A percentile compares a stretch with the other conserved stretches of the same genome.
Conservation (phyloP, 2,113 vertebrate genomes). For the Heterotilapia buettikoferi region DNA sequence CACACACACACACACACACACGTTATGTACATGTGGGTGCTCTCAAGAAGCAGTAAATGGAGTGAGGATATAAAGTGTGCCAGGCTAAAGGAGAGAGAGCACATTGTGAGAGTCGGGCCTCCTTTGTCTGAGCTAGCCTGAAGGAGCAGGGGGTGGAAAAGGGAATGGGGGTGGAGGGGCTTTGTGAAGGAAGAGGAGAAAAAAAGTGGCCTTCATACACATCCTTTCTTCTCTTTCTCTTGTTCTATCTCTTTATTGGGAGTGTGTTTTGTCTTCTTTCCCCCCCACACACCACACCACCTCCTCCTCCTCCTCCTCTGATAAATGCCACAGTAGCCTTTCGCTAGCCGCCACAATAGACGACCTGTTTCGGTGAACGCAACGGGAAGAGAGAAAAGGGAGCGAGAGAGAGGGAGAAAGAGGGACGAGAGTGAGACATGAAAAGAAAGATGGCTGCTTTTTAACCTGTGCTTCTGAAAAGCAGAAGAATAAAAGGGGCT, state of each 20-base stretch:
- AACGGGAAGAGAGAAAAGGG: conserved; percentile 22
- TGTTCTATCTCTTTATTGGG: conserved; percentile 77
- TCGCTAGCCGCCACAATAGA: conserved; percentile 69
- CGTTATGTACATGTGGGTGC: conserved; percentile 29
- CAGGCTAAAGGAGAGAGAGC: conserved; percentile 49
- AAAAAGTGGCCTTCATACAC: conserved; percentile 69
- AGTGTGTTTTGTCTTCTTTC: conserved; percentile 70
- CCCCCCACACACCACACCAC: background rate
- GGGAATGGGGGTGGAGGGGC: background rate
- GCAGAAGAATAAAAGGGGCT: conserved; percentile 47
- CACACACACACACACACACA: background rate
- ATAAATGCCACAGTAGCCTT: conserved; percentile 79
- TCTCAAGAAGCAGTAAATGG: conserved; percentile 62
- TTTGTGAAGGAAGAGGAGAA: conserved; percentile 48
- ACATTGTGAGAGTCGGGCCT: conserved; percentile 59
- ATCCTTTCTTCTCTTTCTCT: conserved; percentile 74
- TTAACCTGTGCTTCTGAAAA: conserved; percentile 74
- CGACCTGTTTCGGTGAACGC: conserved; percentile 67
- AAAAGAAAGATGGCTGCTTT: conserved; percentile 70
- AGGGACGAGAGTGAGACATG: conserved; percentile 40
- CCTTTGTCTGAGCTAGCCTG: conserved; percentile 62
- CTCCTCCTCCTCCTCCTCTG: conserved; percentile 45
- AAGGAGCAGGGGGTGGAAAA: conserved; percentile 44
- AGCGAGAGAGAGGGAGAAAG: conserved; percentile 22
- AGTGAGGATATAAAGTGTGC: conserved; percentile 70